phyloP scores from a whole-genome alignment of 2,888 invertebrate species.

The Thymelicus lineola region DNA sequence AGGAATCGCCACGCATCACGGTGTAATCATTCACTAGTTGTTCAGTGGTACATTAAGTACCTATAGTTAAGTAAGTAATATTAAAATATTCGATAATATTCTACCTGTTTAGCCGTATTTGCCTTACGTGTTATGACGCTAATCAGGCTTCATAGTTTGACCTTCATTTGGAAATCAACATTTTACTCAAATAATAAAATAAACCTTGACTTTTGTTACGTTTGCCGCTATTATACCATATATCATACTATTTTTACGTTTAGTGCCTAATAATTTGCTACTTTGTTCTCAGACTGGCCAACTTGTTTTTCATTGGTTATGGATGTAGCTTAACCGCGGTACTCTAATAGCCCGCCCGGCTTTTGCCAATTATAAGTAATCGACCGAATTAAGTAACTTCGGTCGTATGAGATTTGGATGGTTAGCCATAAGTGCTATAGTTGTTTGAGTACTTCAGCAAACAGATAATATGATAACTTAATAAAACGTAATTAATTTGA shows the following conservation, averaged over 20 bases:
- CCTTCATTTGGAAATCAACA: constrained; percentile 32
- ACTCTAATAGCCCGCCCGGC: too few species aligned
- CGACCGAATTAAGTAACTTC: too few species aligned
- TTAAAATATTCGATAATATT: constrained; percentile 6
- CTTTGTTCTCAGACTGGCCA: background rate
- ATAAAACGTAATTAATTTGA: too few species aligned
- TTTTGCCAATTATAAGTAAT: too few species aligned
- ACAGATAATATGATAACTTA: too few species aligned
- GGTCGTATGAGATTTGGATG: too few species aligned
- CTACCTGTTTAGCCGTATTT: constrained; percentile 25
- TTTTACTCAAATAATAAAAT: constrained; percentile 37
- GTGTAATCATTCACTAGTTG: too few species aligned
- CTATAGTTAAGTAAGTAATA: background rate
- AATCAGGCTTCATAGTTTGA: constrained; percentile 37
- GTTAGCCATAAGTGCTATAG: too few species aligned
- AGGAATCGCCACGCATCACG: too few species aligned
- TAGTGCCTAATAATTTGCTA: constrained; percentile 6
- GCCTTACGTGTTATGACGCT: constrained; percentile 32
- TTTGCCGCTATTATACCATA: constrained; percentile 1
- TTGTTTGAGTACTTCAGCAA: too few species aligned
- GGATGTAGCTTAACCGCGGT: too few species aligned
- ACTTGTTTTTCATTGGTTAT: background rate
- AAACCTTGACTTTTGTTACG: constrained; percentile 29
- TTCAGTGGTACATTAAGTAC: too few species aligned
- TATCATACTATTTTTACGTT: constrained; percentile 11